Evolutionary conservation across 2,888 invertebrate species (phyloP).

Genomic region (Plusia festucae): DNA sequence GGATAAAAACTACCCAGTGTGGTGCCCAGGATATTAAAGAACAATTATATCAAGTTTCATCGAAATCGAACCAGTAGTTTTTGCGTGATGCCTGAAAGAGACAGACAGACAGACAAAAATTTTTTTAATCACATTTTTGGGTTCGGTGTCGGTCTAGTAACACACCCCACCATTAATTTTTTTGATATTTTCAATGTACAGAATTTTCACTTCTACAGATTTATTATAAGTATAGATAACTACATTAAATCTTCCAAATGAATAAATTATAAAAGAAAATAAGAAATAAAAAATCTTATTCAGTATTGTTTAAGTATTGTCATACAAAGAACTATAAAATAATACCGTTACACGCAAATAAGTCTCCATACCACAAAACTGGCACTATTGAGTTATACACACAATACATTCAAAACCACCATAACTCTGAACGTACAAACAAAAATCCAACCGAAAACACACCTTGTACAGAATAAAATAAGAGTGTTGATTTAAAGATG

Average conservation of each 20-base stretch:
- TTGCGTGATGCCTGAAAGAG: no score
- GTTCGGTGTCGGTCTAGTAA: no score
- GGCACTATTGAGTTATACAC: slow-evolving; percentile 34
- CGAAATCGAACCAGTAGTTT: no score
- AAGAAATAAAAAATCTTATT: slow-evolving; percentile 3
- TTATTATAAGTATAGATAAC: not conserved
- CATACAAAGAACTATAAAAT: slow-evolving; percentile 60
- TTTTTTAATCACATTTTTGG: no score
- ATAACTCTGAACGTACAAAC: slow-evolving; percentile 27
- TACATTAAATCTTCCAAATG: slow-evolving; percentile 24
- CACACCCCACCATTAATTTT: no score
- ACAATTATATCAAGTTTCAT: no score
- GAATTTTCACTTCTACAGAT: no score
- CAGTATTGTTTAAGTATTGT: slow-evolving; percentile 49
- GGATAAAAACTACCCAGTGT: no score
- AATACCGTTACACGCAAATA: slow-evolving; percentile 69
- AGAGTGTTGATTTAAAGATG: slow-evolving; percentile 1
- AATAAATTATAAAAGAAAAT: slow-evolving; percentile 39
- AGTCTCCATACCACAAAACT: slow-evolving; percentile 60
- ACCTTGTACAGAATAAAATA: slow-evolving; percentile 24
- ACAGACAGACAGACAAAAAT: no score
- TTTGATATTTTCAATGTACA: no score
- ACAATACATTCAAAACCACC: slow-evolving; percentile 44
- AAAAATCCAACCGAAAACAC: slow-evolving; percentile 18
- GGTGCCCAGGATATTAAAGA: no score